Evolutionary conservation across 2,888 invertebrate species (phyloP).

Genomic region (Agrilus cyanescens): DNA sequence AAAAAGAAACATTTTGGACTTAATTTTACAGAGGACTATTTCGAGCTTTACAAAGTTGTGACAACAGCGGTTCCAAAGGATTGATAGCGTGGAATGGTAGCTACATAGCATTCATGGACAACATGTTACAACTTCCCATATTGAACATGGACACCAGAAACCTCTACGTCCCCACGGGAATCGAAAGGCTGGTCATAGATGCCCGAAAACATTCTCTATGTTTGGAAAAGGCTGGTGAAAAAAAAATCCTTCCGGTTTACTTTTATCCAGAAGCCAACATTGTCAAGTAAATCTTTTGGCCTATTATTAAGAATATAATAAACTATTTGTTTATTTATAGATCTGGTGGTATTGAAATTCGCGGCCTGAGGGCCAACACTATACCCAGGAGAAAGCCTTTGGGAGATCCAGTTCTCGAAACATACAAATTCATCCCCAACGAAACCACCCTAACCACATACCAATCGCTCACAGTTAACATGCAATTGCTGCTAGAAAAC

Average conservation of each 20-base stretch:
- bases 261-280: constrained; percentile 31
- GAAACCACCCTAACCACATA: constrained; percentile 16
- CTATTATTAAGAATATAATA: neutral
- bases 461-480: constrained; percentile 42
- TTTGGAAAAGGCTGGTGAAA: constrained; percentile 19
- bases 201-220: constrained; percentile 11
- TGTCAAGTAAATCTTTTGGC: constrained; percentile 16
- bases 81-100: constrained; percentile 61
- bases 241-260: constrained; percentile 25
- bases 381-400: constrained; percentile 57
- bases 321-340: constrained; percentile 24
- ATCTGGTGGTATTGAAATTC: constrained; percentile 66
- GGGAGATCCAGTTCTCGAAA: constrained; percentile 66
- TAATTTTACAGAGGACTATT: constrained; percentile 19
- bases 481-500: constrained; percentile 68
- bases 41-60: constrained; percentile 16
- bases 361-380: constrained; percentile 63
- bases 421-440: constrained; percentile 61
- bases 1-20: no score
- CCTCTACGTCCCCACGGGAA: constrained; percentile 53
- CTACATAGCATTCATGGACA: constrained; percentile 83
- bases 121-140: constrained; percentile 74
- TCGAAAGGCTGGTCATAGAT: constrained; percentile 14
- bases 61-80: constrained; percentile 33
- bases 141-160: constrained; percentile 53